A percentile compares a stretch with the other conserved stretches of the same genome.
phyloP scores from a whole-genome alignment of 2,113 vertebrate species.

The Megaptera novaeangliae region DNA sequence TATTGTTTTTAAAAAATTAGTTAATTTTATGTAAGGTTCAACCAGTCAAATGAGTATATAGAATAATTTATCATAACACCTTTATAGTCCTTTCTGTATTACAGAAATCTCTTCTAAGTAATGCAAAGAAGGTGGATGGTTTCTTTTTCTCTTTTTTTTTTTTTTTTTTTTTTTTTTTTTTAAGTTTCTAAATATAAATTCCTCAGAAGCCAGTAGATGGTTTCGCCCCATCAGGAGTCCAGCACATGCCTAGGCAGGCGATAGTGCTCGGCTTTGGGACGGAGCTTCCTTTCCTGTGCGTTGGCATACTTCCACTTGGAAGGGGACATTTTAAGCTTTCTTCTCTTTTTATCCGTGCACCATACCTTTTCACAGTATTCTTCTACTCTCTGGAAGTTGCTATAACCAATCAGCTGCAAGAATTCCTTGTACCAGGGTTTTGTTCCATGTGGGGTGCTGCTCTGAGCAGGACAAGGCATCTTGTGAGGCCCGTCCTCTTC shows the following conservation, averaged over 20 bases:
- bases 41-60: slow-evolving; percentile 60
- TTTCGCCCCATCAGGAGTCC: slow-evolving; percentile 80
- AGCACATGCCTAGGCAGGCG: slow-evolving; percentile 88
- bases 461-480: slow-evolving; percentile 81
- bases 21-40: slow-evolving; percentile 51
- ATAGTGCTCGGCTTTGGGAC: slow-evolving; percentile 83
- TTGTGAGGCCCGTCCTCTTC: slow-evolving; percentile 81
- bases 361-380: slow-evolving; percentile 98
- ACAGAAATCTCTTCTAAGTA: slow-evolving; percentile 70
- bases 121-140: slow-evolving; percentile 40
- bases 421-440: slow-evolving; percentile 97
- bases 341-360: slow-evolving; percentile 93
- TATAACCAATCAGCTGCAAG: slow-evolving; percentile 94
- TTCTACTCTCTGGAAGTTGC: slow-evolving; percentile 93
- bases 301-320: slow-evolving; percentile 87
- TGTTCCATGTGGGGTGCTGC: slow-evolving; percentile 76
- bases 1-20: slow-evolving; percentile 35
- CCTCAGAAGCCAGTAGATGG: neutral
- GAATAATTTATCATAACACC: slow-evolving; percentile 75
- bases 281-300: slow-evolving; percentile 84
- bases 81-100: slow-evolving; percentile 70
- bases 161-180: neutral
- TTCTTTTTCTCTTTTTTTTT: neutral
- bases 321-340: slow-evolving; percentile 88
- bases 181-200: slow-evolving; percentile 59